Conservation (phyloP, 2,888 invertebrate genomes). For the Tenodera sinensis region DNA sequence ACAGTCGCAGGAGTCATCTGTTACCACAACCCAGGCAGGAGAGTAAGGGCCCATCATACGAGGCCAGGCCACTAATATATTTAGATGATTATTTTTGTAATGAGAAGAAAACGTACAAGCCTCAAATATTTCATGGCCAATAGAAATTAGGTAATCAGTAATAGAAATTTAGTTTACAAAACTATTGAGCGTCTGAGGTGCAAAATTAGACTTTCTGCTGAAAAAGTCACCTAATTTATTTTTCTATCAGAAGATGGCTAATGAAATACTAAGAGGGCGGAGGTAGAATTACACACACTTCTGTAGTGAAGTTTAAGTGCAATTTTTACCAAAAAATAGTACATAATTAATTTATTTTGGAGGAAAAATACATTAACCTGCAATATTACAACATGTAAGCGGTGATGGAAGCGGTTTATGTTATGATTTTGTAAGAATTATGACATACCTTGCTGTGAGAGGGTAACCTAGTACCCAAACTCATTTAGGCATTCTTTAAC, state of each 20-base stretch:
- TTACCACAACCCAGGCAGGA: neutral
- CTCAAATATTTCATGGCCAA: neutral
- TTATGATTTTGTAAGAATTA: constrained; percentile 14
- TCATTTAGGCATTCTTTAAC: too few species aligned
- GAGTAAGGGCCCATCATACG: neutral
- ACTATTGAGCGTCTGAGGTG: neutral
- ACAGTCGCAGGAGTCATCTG: neutral
- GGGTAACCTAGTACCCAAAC: neutral
- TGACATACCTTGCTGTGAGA: constrained; percentile 24
- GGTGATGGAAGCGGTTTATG: constrained; percentile 1
- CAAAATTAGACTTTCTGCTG: neutral
- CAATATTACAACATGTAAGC: neutral
- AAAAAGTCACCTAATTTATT: neutral
- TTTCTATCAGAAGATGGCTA: neutral
- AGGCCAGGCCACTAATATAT: neutral
- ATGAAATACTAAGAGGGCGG: neutral
- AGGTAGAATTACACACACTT: neutral
- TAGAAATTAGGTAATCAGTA: neutral
- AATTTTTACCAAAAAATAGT: neutral
- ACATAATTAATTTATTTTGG: constrained; percentile 2
- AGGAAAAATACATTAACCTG: neutral
- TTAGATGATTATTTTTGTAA: neutral
- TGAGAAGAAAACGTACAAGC: neutral
- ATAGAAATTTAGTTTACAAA: neutral
- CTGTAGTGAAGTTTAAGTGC: constrained; percentile 14